phyloP scores from a whole-genome alignment of 2,797 vertebrate species.

The Chanos chanos region DNA sequence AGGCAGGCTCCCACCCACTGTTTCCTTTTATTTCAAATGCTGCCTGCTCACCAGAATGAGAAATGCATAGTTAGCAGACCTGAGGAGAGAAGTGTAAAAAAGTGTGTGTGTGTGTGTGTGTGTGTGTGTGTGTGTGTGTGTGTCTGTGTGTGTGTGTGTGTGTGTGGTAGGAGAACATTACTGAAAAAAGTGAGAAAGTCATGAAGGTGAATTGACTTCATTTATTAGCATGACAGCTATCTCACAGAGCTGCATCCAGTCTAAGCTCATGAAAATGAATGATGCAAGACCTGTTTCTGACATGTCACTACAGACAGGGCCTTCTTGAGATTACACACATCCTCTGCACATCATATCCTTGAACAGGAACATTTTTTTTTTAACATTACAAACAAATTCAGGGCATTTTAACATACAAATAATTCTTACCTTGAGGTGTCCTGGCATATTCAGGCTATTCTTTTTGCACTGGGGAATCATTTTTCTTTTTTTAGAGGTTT shows the following conservation, averaged over 20 bases:
- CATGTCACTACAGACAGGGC: slow-evolving; percentile 24
- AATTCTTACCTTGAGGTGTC: too few species aligned
- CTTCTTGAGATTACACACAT: too few species aligned
- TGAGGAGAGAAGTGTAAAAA: slow-evolving; percentile 39
- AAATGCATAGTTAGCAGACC: slow-evolving; percentile 69
- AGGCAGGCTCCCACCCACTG: slow-evolving; percentile 18
- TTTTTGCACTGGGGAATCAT: too few species aligned
- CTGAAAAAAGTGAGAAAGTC: background rate
- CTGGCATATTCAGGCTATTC: too few species aligned
- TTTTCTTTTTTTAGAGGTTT: slow-evolving; percentile 10
- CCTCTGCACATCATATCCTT: too few species aligned
- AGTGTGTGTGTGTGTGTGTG: slow-evolving; percentile 34
- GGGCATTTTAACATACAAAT: too few species aligned
- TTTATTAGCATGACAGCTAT: slow-evolving; percentile 43
- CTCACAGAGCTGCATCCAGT: slow-evolving; percentile 27
- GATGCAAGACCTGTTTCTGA: slow-evolving; percentile 41
- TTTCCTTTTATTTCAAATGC: slow-evolving; percentile 65
- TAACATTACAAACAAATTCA: too few species aligned
- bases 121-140: background rate
- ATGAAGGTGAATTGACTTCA: slow-evolving; percentile 17
- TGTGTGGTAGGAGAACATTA: background rate
- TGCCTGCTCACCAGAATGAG: slow-evolving; percentile 62
- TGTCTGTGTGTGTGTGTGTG: slow-evolving; percentile 4
- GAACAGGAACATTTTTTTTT: too few species aligned
- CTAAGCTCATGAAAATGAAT: slow-evolving; percentile 43